Conservation (phyloP, 2,113 vertebrate genomes). For the Neodon shergylaensis region DNA sequence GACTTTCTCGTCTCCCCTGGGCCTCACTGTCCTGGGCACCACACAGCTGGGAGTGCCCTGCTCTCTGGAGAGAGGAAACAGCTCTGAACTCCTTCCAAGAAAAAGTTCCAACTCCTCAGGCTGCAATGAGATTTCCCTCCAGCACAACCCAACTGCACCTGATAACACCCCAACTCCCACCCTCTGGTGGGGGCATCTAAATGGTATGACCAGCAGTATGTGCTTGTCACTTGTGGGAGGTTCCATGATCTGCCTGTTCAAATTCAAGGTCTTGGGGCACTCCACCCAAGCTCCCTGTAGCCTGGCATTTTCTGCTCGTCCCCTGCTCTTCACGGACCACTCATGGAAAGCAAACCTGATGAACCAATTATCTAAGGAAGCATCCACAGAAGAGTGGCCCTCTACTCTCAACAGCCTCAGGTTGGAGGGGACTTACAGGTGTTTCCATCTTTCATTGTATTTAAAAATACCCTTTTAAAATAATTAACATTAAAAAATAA, state of each 20-base stretch:
- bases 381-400: background rate
- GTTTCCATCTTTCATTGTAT: background rate
- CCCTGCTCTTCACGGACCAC: fast-evolving
- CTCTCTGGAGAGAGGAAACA: background rate
- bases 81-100: no score
- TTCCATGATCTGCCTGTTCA: background rate
- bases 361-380: fast-evolving
- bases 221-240: background rate
- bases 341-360: fast-evolving
- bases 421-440: background rate
- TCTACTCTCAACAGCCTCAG: background rate
- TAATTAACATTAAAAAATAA: background rate
- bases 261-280: background rate
- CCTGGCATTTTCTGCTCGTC: fast-evolving
- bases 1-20: background rate
- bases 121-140: background rate
- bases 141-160: fast-evolving
- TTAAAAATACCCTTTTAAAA: background rate
- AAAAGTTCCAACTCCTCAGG: no score
- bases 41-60: background rate
- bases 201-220: background rate
- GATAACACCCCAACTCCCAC: no score
- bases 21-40: background rate
- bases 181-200: fast-evolving
- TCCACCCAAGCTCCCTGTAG: background rate